Percentiles rank a stretch among this genome's conserved stretches.
These are phyloP conservation scores for Aplysina aerophoba DNA, from an alignment of 37 sponge, comb jelly and placozoan genomes.

Conservation along the genomic window DNA sequence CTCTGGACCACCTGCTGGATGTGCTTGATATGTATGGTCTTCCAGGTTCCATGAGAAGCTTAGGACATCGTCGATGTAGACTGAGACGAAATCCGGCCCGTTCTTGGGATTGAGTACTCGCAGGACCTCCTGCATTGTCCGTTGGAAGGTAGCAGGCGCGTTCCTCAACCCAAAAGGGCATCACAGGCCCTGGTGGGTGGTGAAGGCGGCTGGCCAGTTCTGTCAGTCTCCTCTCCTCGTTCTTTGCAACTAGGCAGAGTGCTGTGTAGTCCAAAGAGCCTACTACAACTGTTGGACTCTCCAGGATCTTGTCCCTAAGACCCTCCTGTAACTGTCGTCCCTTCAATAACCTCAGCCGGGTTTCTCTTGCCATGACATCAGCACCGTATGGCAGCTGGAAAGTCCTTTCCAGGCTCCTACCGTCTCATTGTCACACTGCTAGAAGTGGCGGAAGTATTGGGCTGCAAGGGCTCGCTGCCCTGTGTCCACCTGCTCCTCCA, in stretches of 20 bases:
- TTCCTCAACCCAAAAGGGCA: too few species aligned
- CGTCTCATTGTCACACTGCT: conserved; percentile 33
- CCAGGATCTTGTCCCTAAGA: conserved; percentile 17
- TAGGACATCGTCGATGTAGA: conserved; percentile 59
- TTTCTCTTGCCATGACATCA: conserved; percentile 31
- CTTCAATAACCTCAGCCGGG: conserved; percentile 15
- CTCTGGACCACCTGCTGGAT: conserved; percentile 7
- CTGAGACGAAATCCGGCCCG: conserved; percentile 28
- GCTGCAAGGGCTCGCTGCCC: conserved; percentile 27
- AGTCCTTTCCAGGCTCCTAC: conserved; percentile 36
- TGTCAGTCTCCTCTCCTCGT: conserved; percentile 46
- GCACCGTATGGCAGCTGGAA: conserved; percentile 47
- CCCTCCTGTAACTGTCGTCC: conserved; percentile 55
- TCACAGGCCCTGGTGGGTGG: too few species aligned
- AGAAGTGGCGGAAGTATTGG: conserved; percentile 43
- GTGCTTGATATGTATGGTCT: conserved; percentile 28
- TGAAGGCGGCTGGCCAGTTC: background rate
- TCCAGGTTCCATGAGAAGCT: conserved; percentile 24
- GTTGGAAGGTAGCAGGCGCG: too few species aligned
- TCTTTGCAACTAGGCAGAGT: conserved; percentile 43
- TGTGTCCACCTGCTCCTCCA: conserved; percentile 32
- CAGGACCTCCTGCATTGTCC: too few species aligned
- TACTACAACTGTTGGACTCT: conserved; percentile 40
- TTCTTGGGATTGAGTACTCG: conserved; percentile 35
- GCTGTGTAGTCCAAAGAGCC: conserved; percentile 34